A percentile compares a stretch with the other conserved stretches of the same genome.
These are phyloP conservation scores for Cephalopterus ornatus DNA, from an alignment of 2,113 vertebrate species.

Conservation along the genomic window DNA sequence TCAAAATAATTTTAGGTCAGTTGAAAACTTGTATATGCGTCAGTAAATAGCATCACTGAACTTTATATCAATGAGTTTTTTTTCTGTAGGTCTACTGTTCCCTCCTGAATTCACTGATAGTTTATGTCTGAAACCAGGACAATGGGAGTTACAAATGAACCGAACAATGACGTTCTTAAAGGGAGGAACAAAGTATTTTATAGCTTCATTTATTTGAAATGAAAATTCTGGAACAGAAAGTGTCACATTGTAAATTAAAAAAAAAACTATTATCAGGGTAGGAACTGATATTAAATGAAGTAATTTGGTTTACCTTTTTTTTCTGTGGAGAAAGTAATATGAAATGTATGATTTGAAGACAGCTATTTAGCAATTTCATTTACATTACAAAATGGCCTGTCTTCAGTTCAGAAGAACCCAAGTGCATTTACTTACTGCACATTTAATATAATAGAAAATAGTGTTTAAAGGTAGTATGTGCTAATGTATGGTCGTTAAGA, in stretches of 20 bases:
- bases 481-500: neutral
- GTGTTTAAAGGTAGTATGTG: neutral
- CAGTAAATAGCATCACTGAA: neutral
- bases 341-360: neutral
- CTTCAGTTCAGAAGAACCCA: neutral
- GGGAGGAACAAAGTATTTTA: neutral
- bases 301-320: neutral
- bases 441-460: neutral
- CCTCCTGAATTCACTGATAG: neutral
- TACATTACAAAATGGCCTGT: neutral
- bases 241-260: neutral
- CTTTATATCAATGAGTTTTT: neutral
- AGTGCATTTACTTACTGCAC: neutral
- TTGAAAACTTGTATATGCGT: neutral
- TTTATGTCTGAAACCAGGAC: neutral
- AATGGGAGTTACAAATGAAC: neutral
- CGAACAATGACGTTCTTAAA: neutral
- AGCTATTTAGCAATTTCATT: neutral
- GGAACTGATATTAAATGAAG: neutral
- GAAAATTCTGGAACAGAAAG: constrained; percentile 4
- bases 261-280: neutral
- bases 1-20: neutral
- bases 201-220: neutral
- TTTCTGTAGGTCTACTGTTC: neutral
- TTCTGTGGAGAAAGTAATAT: neutral